A percentile compares a stretch with the other conserved stretches of the same genome.
These are phyloP conservation scores for Scolopax mira DNA, from an alignment of 2,113 vertebrate species.

Conservation along the genomic window DNA sequence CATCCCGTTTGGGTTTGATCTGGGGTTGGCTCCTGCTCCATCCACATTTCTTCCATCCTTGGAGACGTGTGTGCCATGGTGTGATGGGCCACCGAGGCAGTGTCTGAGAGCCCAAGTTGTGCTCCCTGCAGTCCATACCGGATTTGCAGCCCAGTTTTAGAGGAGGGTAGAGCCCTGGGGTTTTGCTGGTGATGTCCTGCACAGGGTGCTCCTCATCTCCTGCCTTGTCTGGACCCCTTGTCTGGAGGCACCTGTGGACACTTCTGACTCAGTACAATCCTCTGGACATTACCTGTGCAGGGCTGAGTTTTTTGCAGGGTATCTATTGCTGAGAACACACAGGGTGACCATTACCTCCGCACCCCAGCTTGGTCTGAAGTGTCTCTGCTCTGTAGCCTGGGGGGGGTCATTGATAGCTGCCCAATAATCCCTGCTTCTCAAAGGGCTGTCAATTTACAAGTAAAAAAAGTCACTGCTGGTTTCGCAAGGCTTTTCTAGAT, in stretches of 20 bases:
- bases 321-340: background rate
- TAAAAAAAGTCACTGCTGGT: background rate
- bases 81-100: background rate
- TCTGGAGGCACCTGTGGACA: background rate
- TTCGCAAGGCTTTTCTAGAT: background rate
- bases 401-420: fast-evolving
- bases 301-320: background rate
- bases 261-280: background rate
- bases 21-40: background rate
- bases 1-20: background rate
- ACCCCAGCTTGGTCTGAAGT: background rate
- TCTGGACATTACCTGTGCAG: background rate
- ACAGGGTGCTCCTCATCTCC: background rate
- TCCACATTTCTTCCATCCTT: background rate
- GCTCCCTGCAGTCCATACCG: background rate
- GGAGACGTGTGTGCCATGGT: fast-evolving
- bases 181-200: background rate
- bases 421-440: background rate
- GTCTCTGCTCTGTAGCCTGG: background rate
- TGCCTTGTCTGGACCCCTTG: fast-evolving
- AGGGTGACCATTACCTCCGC: background rate
- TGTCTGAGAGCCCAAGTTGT: background rate
- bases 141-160: background rate
- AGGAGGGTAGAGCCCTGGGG: background rate
- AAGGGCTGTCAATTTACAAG: background rate